These are phyloP conservation scores for Diceros bicornis DNA, from an alignment of 2,797 vertebrate species.

Conservation along the genomic window DNA sequence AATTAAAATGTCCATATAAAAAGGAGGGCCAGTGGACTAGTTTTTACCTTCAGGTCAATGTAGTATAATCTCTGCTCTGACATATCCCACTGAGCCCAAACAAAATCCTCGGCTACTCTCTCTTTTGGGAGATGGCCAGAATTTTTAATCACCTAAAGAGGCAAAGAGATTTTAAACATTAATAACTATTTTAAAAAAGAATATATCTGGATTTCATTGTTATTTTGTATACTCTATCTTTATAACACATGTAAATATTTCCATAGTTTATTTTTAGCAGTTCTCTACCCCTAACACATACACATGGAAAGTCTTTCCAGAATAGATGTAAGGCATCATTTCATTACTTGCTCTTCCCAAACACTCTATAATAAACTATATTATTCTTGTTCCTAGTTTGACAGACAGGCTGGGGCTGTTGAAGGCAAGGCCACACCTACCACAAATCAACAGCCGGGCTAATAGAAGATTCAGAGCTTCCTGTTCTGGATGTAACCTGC, in stretches of 20 bases:
- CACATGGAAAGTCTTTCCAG: slow-evolving; percentile 11
- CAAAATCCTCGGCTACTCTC: slow-evolving; percentile 94
- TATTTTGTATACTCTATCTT: slow-evolving; percentile 2
- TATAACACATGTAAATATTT: not conserved
- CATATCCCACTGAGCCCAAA: slow-evolving; percentile 97
- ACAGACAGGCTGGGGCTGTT: not conserved
- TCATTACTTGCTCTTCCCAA: not conserved
- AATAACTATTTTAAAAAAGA: slow-evolving; percentile 47
- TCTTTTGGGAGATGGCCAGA: slow-evolving; percentile 92
- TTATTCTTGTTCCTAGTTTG: slow-evolving; percentile 1
- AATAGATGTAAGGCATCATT: slow-evolving; percentile 33
- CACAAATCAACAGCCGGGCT: not conserved
- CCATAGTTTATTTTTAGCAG: slow-evolving; percentile 32
- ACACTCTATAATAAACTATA: not conserved
- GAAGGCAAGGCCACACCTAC: slow-evolving; percentile 4
- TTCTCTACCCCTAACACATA: not conserved
- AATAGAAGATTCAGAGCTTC: not conserved
- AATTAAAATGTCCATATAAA: not conserved
- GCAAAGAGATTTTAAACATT: slow-evolving; percentile 69
- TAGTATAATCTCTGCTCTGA: slow-evolving; percentile 95
- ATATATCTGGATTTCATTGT: not conserved
- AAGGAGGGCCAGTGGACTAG: not conserved
- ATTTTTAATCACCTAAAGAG: slow-evolving; percentile 93
- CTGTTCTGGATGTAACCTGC: not conserved
- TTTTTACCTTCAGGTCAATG: slow-evolving; percentile 91